Base-by-base conservation (phyloP, 1,140 invertebrate genomes). In the Solen grandis region DNA sequence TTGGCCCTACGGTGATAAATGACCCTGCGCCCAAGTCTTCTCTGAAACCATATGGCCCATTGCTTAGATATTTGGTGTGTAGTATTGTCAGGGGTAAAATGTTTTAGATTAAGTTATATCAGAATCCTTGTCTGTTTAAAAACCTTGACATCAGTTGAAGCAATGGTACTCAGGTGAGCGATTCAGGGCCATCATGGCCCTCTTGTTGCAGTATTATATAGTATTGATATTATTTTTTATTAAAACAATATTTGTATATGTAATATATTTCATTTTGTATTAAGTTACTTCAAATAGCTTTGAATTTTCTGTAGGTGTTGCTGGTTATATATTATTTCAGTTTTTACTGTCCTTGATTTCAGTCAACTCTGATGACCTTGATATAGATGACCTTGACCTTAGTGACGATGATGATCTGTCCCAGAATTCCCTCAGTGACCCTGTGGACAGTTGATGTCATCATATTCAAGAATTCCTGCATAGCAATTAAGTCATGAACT, bases 361-460 rank as follows among this genome's bases (percentile, higher is more conserved):
- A 46, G 41, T 46, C 41, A 8, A 8, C 41, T 31, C 75, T 69
- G 75, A 78, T 69, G 75, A 78, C 63, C 75, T 78, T 60, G 75
- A 78, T 41, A 68, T 78, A 54, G 75, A 78, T 69, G 65, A 78
- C 65, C 75, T 78, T 78, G 75, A 78, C 63, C 75, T 78, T 35
- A 78, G 75, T 78, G 75, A 78, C 69, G 74, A 76, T 69, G 74
- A 76, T 76, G 75, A 78, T 50, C 52, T 78, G 31, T 78, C 74
- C 46, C 62, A 76, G 41, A 52, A 50, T 63, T 76, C 74, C 31
- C 36, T 75, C 1, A 52, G 55, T 63, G 72, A 75, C 54, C 25
- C 55, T 22, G 22, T 62, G 3, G 57, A 52, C n/a, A n/a, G n/a
- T n/a, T n/a, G n/a, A n/a, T n/a, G n/a, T n/a, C n/a, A n/a, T n/a